These are phyloP conservation scores for Dipus sagitta DNA, from an alignment of 2,797 vertebrate genomes.

Conservation along the genomic window DNA sequence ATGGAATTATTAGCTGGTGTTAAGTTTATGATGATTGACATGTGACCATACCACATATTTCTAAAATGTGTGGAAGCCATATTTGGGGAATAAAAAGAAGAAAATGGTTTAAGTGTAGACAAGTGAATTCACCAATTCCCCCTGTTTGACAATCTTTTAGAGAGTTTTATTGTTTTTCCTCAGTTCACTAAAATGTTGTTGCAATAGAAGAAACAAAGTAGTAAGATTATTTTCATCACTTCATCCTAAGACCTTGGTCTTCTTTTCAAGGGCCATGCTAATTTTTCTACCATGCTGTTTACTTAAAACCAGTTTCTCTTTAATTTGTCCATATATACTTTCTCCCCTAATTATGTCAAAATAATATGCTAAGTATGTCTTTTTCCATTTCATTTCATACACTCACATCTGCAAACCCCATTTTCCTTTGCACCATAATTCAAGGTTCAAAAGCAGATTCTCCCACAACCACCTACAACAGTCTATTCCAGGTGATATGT, in stretches of 20 bases:
- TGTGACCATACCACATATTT: conserved; percentile 21
- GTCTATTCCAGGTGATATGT: conserved; percentile 60
- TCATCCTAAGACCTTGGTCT: conserved; percentile 16
- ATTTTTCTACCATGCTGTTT: background rate
- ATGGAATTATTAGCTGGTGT: conserved; percentile 41
- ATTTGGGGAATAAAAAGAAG: conserved; percentile 6
- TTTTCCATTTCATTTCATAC: conserved; percentile 57
- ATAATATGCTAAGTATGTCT: conserved; percentile 26
- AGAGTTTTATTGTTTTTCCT: background rate
- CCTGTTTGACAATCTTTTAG: conserved; percentile 35
- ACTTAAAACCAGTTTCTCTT: background rate
- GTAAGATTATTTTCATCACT: conserved; percentile 15
- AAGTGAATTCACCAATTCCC: conserved; percentile 17
- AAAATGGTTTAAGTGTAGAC: background rate
- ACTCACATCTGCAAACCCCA: conserved; percentile 69
- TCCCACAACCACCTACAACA: conserved; percentile 46
- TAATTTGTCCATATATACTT: conserved; percentile 16
- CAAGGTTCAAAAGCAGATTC: conserved; percentile 75
- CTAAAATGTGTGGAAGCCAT: conserved; percentile 18
- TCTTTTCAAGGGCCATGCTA: background rate
- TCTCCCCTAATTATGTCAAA: conserved; percentile 30
- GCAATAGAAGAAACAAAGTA: background rate
- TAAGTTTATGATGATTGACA: conserved; percentile 27
- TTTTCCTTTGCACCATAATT: conserved; percentile 73
- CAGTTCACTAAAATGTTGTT: conserved; percentile 27